phyloP scores from a whole-genome alignment of 2,888 invertebrate species.

The Andrena camellia region DNA sequence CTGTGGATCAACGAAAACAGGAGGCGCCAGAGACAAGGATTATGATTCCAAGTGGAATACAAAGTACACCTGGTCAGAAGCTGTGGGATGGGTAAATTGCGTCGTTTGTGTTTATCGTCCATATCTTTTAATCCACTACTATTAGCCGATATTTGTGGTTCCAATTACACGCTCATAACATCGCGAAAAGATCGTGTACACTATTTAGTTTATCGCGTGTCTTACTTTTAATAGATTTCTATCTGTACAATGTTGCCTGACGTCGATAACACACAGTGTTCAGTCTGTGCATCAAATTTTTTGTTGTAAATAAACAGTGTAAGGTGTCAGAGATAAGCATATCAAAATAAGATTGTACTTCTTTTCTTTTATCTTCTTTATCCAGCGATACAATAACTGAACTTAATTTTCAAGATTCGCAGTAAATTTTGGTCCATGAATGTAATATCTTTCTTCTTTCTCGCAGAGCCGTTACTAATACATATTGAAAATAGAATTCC shows the following conservation, averaged over 20 bases:
- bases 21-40: conserved; percentile 74
- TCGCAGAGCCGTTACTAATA: not conserved
- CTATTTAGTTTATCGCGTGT: not conserved
- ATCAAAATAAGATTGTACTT: too few relatives aligned
- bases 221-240: not conserved
- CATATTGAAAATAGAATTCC: not conserved
- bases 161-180: not conserved
- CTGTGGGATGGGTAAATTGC: conserved; percentile 80
- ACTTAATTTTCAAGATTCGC: not conserved
- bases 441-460: too few relatives aligned
- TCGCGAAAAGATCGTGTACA: not conserved
- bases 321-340: too few relatives aligned
- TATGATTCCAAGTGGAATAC: conserved; percentile 77
- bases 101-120: conserved; percentile 25
- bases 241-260: not conserved
- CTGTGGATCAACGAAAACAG: conserved; percentile 69
- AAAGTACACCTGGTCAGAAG: conserved; percentile 79
- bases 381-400: not conserved
- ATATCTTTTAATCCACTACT: conserved; percentile 2
- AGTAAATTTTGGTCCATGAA: not conserved
- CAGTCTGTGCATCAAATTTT: too few relatives aligned
- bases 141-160: not conserved
- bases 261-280: too few relatives aligned
- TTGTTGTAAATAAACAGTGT: too few relatives aligned
- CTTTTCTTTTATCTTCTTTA: not conserved